Conservation (phyloP, 2,888 invertebrate species). For the Tetranychus piercei region DNA sequence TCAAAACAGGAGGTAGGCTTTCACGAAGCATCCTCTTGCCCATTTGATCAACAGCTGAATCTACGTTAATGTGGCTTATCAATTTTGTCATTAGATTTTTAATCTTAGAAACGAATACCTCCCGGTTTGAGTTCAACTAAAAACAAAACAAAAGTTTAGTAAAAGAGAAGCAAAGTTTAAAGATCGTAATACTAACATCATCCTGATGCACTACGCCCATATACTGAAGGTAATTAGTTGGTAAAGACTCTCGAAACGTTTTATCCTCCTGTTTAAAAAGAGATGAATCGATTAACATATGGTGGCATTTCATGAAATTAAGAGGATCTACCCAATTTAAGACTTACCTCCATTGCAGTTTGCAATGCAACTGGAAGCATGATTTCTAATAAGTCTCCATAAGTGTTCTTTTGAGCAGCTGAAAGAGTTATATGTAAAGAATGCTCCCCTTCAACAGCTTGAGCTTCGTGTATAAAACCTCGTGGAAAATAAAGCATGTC, state of each 20-base stretch:
- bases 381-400: slow-evolving; percentile 36
- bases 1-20: slow-evolving; percentile 63
- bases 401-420: slow-evolving; percentile 36
- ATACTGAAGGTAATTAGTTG: slow-evolving; percentile 53
- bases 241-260: slow-evolving; percentile 56
- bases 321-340: not conserved
- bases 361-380: slow-evolving; percentile 53
- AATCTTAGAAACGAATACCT: slow-evolving; percentile 39
- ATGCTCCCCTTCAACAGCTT: slow-evolving; percentile 32
- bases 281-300: not conserved
- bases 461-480: slow-evolving; percentile 39
- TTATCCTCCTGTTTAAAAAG: slow-evolving; percentile 40
- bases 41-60: slow-evolving; percentile 68
- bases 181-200: slow-evolving; percentile 29
- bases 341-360: slow-evolving; percentile 40
- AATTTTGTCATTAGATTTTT: slow-evolving; percentile 43
- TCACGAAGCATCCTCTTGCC: slow-evolving; percentile 64
- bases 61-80: slow-evolving; percentile 44
- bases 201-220: slow-evolving; percentile 52
- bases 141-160: not conserved
- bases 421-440: slow-evolving; percentile 40
- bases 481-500: slow-evolving; percentile 40
- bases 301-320: not conserved
- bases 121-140: slow-evolving; percentile 30
- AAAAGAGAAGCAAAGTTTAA: not conserved